Base-by-base conservation (phyloP, 2,113 vertebrate genomes). In the Barbus barbus region DNA sequence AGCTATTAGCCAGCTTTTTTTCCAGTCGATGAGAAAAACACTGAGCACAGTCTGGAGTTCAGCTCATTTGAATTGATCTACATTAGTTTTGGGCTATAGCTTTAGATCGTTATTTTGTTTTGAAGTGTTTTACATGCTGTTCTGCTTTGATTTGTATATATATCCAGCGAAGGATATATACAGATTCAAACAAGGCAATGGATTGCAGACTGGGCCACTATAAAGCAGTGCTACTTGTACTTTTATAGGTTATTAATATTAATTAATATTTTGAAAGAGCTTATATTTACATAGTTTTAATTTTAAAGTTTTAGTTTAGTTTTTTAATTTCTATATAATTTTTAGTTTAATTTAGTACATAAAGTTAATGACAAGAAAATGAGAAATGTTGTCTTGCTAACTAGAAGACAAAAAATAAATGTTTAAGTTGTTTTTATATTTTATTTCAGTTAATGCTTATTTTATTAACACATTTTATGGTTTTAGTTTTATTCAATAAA, bases 1-100 rank as follows among this genome's bases (percentile, higher is more conserved):
- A 58, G 48, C 83, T 46, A 56, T 83, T 74, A 75, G 81, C 33
- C 12, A 44, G 33, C 33, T 58, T 60, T 61, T 53, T 73, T 41
- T 60, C 18, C 51, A 56, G 76, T 28, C 22, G 16, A 56, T 82
- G 28, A 72, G 48, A 38, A 82, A 82, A n/a, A 74, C 51, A 26
- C 14, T 58, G 67, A 26, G n/a, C 33, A 38, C 20, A 41, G 16
- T 61, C 53, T 44, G 16, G 18, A 16, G 69, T 77, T n/a, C 31
- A 56, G 13, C 56, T 75, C 9, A 38, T 33, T 48, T 78, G 22
- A 53, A 63, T 74, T 26, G n/a, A 75, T 20, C 41, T 48, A 53
- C 48, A 53, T 18, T 12, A 53, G 3, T 9, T 75, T 48, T 74
- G 5, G 72, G 12, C 41, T 74, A 41, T 1, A 46, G 20, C 71